Conservation (phyloP, 2,113 vertebrate genomes). For the Turdus rufiventris region DNA sequence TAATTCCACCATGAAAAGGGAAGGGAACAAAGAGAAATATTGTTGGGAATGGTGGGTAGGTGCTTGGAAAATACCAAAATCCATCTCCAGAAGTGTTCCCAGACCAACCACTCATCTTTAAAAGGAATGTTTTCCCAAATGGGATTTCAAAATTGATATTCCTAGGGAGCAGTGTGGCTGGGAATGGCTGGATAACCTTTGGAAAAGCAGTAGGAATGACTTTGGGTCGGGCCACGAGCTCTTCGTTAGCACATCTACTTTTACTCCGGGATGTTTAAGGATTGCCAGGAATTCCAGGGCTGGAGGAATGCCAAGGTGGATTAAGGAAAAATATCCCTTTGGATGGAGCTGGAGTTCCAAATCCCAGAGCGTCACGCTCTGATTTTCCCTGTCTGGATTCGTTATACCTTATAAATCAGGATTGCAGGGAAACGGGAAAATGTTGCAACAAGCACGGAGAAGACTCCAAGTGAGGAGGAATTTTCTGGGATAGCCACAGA, state of each 20-base stretch:
- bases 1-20: background rate
- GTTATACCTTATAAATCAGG: background rate
- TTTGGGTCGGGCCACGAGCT: background rate
- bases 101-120: background rate
- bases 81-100: background rate
- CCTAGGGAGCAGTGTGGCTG: background rate
- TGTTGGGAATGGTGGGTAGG: background rate
- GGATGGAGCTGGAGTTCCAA: background rate
- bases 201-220: background rate
- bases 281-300: background rate
- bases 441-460: background rate
- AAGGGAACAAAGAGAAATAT: background rate
- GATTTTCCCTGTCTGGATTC: background rate
- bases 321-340: background rate
- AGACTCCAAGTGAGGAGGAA: background rate
- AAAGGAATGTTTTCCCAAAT: background rate
- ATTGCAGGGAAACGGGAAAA: background rate
- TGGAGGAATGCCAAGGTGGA: background rate
- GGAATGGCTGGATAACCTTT: background rate
- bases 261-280: background rate
- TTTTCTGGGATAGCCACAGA: background rate
- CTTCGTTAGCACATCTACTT: background rate
- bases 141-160: background rate
- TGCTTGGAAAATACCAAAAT: accelerated
- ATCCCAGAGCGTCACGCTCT: accelerated